Conservation (phyloP, 2,113 vertebrate genomes). For the Meleagris gallopavo region DNA sequence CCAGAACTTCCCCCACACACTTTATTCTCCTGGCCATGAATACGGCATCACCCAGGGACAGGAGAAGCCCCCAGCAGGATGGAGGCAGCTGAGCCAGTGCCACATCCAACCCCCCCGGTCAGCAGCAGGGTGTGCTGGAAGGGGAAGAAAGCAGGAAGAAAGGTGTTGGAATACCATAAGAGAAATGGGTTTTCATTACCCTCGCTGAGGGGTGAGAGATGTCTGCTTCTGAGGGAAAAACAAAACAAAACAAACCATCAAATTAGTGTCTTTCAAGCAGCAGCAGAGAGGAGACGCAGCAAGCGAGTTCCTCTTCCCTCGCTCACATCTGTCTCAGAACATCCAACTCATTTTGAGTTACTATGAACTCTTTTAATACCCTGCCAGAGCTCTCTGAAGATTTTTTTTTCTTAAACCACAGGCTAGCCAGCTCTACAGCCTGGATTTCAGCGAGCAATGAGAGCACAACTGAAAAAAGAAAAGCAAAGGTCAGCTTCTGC, state of each 20-base stretch:
- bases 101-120: rapidly evolving
- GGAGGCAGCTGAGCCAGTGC: not conserved
- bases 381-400: conserved; percentile 43
- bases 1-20: not conserved
- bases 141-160: not conserved
- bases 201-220: not conserved
- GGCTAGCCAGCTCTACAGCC: conserved; percentile 46
- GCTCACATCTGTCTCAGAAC: conserved; percentile 44
- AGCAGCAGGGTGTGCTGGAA: not conserved
- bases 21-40: not conserved
- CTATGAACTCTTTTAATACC: conserved; percentile 44
- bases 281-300: not conserved
- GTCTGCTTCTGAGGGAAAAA: not conserved
- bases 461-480: not conserved
- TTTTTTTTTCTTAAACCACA: not conserved
- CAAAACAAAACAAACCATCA: not conserved
- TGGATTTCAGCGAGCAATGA: not conserved
- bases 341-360: conserved; percentile 43
- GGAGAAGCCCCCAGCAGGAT: not conserved
- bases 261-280: conserved; percentile 36
- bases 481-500: not conserved
- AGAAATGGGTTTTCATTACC: not conserved
- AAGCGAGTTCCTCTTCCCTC: not conserved
- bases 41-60: not conserved
- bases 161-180: not conserved